Base-by-base conservation (phyloP, 2,797 vertebrate species). In the Podarcis lilfordi region DNA sequence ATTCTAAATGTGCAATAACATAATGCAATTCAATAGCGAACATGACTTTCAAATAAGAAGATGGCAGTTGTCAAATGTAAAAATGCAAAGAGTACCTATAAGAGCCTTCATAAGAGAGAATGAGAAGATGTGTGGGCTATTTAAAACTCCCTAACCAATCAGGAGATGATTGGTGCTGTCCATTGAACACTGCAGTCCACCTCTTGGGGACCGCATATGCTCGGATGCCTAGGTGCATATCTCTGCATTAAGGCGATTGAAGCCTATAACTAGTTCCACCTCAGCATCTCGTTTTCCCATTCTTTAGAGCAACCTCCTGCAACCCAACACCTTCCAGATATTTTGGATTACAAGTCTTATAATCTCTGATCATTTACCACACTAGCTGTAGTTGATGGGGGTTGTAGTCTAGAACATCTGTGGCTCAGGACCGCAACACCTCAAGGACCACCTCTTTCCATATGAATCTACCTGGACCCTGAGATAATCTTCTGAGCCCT, bases 1-100 rank as follows among this genome's bases (percentile, higher is more conserved):
- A 88, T 82, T 90, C 15, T 59, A 91, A 23, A 88, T 77, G 59
- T 80, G 74, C 61, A 78, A 77, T 86, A 81, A 66, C 37, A 80
- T 11, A 29, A 40, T 7, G 6, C 25, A 32, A 68, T 76, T 78
- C 19, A 81, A 17, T 45, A 64, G 5, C 9, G 23, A 45, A 82
- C 27, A 75, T 21, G 43, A 6, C 45, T 87, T 81, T 29, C 37
- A 74, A 61, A 64, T 66, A 37, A n/a, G 10, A 71, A 10, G 69
- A 71, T 68, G 66, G 17, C 27, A 68, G 19, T 23, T 1, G 23
- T 23, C 66, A 7, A 25, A 69, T 43, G 43, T 43, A 8, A 43
- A 43, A 43, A 43, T 43, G 43, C 43, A 43, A 43, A 43, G 43
- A 9, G 8, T 43, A 43, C 25, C 29, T 21, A 66, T 45, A 8